phyloP scores from a whole-genome alignment of 2,888 invertebrate genomes.

The Myopa testacea region DNA sequence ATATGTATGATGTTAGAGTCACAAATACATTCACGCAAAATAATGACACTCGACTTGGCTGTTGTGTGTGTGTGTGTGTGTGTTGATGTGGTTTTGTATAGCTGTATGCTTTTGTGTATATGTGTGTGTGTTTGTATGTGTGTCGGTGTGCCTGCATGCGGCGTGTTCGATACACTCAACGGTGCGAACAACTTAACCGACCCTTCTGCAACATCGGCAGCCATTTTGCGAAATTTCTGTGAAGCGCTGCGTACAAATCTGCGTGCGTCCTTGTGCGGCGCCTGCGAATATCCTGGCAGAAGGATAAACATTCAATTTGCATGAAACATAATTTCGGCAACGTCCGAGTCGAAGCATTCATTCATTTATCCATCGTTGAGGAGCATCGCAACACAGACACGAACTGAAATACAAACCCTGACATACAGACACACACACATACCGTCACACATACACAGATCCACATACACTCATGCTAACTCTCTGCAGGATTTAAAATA shows the following conservation, averaged over 20 bases:
- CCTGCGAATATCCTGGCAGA: slow-evolving; percentile 30
- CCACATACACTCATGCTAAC: background rate
- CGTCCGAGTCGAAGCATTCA: background rate
- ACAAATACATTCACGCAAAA: background rate
- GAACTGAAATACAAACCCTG: background rate
- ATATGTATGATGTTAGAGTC: background rate
- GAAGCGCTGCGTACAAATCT: slow-evolving; percentile 11
- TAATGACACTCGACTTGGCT: background rate
- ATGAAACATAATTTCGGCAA: slow-evolving; percentile 50
- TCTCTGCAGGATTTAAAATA: background rate
- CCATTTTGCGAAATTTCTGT: slow-evolving; percentile 10
- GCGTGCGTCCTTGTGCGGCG: background rate
- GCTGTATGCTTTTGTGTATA: background rate
- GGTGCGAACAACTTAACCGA: slow-evolving; percentile 3
- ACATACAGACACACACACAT: background rate
- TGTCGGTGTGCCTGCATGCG: background rate
- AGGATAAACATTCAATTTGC: slow-evolving; percentile 53
- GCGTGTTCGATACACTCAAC: background rate
- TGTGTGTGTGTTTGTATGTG: background rate
- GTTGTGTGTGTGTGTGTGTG: background rate
- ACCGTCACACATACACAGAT: background rate
- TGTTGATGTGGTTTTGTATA: background rate
- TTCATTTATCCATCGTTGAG: background rate
- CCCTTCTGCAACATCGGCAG: background rate
- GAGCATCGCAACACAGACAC: background rate